Conservation (phyloP, 2,888 invertebrate species). For the Ichneumoninae sp. region DNA sequence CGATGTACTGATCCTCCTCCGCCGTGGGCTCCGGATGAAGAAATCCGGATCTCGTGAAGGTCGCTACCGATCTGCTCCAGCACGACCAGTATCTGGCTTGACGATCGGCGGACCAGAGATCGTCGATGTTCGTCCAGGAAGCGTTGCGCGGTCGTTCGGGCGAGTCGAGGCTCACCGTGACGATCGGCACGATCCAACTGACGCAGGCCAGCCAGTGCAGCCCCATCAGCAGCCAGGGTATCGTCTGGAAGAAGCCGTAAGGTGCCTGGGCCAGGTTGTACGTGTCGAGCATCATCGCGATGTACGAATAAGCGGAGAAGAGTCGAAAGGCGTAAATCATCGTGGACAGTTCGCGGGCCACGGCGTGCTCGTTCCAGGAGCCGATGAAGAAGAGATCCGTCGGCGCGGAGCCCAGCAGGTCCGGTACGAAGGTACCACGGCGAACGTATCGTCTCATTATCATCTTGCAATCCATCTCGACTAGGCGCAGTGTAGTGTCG, state of each 20-base stretch:
- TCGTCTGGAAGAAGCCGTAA: constrained; percentile 73
- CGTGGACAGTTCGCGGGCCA: constrained; percentile 75
- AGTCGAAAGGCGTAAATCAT: constrained; percentile 75
- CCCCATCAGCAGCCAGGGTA: constrained; percentile 74
- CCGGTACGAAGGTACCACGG: constrained; percentile 74
- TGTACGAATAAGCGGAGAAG: constrained; percentile 73
- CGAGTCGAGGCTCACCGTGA: constrained; percentile 45
- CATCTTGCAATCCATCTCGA: constrained; percentile 73
- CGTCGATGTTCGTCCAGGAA: constrained; percentile 76
- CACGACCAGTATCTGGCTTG: constrained; percentile 73
- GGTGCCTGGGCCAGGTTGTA: constrained; percentile 70
- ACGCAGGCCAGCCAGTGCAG: constrained; percentile 81
- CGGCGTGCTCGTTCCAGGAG: constrained; percentile 68
- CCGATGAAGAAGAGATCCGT: constrained; percentile 78
- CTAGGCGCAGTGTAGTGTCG: constrained; percentile 73
- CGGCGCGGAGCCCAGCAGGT: constrained; percentile 79
- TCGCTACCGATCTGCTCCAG: constrained; percentile 74
- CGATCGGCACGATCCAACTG: constrained; percentile 79
- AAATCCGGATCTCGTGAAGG: constrained; percentile 78
- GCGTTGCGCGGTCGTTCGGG: constrained; percentile 68
- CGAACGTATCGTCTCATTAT: constrained; percentile 75
- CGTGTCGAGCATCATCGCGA: constrained; percentile 69
- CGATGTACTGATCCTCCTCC: constrained; percentile 76
- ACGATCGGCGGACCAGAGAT: constrained; percentile 71
- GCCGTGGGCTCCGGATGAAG: constrained; percentile 71